These are phyloP conservation scores for Myxocyprinus asiaticus DNA, from an alignment of 2,113 vertebrate genomes.

Conservation along the genomic window DNA sequence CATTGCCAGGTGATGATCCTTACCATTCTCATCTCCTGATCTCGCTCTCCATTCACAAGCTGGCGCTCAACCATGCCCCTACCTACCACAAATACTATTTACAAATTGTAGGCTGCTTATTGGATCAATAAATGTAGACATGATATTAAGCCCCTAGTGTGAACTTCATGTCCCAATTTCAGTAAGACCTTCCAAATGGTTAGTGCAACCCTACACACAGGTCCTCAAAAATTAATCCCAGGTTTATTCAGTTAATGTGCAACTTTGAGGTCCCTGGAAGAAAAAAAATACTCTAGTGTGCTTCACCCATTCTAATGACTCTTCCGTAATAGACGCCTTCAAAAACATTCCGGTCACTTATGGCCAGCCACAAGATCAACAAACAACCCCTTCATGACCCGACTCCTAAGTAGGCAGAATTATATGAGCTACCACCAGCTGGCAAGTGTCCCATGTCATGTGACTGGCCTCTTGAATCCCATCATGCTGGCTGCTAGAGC, in stretches of 20 bases:
- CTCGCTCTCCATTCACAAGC: too few relatives aligned
- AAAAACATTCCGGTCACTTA: constrained; percentile 6
- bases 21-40: too few relatives aligned
- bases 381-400: constrained; percentile 34
- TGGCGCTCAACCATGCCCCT: too few relatives aligned
- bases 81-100: too few relatives aligned
- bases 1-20: too few relatives aligned
- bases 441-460: constrained; percentile 33
- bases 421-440: constrained; percentile 33
- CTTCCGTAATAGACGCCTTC: constrained; percentile 35
- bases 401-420: constrained; percentile 51
- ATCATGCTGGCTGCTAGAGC: constrained; percentile 13
- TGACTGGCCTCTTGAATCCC: constrained; percentile 42
- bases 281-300: constrained; percentile 32
- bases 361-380: not conserved
- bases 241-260: constrained; percentile 38
- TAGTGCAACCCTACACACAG: too few relatives aligned
- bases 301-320: constrained; percentile 50
- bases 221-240: constrained; percentile 24
- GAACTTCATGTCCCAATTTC: too few relatives aligned
- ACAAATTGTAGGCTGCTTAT: too few relatives aligned
- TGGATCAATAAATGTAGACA: too few relatives aligned
- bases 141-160: too few relatives aligned
- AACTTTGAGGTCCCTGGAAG: constrained; percentile 39
- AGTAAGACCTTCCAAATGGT: too few relatives aligned